Evolutionary conservation across 30 jellyfish, hydroid and myxozoan genomes (phyloP).

Genomic region (Aurelia aurita complex sp. Pacific): DNA sequence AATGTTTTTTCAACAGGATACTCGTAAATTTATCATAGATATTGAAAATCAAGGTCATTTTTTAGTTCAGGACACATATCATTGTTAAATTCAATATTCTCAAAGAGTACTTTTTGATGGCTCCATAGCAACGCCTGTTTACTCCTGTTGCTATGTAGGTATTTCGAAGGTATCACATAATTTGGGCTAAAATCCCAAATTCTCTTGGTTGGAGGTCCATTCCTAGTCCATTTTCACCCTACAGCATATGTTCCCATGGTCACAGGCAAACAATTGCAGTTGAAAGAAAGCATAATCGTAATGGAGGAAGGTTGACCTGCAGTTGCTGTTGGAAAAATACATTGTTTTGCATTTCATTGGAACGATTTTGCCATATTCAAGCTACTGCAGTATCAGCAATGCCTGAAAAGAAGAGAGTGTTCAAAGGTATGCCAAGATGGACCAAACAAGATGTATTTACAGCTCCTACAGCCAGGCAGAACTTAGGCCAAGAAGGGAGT

Average conservation of each 20-base stretch:
- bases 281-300: background rate
- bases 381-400: background rate
- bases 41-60: background rate
- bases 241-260: background rate
- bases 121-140: background rate
- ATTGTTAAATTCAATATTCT: background rate
- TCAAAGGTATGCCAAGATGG: background rate
- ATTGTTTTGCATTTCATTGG: no score
- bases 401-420: background rate
- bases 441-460: background rate
- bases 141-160: background rate
- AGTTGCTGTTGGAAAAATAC: no score
- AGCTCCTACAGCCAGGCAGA: background rate
- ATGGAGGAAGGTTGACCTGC: no score
- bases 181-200: background rate
- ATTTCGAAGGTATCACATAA: background rate
- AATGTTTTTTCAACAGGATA: background rate
- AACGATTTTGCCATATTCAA: no score
- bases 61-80: background rate
- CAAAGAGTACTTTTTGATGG: background rate
- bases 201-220: background rate
- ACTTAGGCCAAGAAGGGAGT: background rate
- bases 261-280: background rate
- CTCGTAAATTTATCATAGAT: background rate
- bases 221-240: background rate